Conservation (phyloP, 92 coral and sea anemone genomes). For the Epizoanthus rinbou region DNA sequence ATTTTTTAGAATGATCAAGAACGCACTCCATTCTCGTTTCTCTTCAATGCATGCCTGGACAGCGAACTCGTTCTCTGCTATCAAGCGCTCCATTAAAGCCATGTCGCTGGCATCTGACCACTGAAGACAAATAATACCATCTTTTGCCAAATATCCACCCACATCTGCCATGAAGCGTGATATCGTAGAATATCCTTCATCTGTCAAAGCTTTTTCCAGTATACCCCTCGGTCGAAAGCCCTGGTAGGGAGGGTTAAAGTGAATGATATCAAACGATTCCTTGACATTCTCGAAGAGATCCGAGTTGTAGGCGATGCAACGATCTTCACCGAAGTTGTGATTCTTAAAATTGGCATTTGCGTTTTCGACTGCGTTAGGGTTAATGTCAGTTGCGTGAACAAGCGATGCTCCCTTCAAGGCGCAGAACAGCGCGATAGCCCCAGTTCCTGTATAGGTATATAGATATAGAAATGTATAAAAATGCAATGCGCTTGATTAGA, state of each 20-base stretch:
- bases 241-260: conserved; percentile 8
- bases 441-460: neutral
- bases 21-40: neutral
- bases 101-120: conserved; percentile 13
- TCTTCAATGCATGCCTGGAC: conserved; percentile 12
- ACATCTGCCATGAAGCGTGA: neutral
- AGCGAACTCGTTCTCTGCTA: neutral
- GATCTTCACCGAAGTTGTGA: neutral
- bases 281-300: conserved; percentile 13
- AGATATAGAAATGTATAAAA: no score
- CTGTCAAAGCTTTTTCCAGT: neutral
- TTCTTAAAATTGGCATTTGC: conserved; percentile 1
- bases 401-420: neutral
- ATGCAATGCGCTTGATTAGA: neutral
- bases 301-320: conserved; percentile 3
- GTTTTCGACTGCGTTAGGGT: neutral
- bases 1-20: conserved; percentile 17
- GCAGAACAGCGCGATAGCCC: conserved; percentile 5
- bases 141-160: neutral
- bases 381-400: conserved; percentile 5
- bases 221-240: conserved; percentile 6
- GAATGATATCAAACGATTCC: neutral
- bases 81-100: neutral
- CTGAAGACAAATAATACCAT: conserved; percentile 5
- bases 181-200: neutral